Evolutionary conservation across 2,113 vertebrate genomes (phyloP).

Genomic region (Oncorhynchus kisutch): DNA sequence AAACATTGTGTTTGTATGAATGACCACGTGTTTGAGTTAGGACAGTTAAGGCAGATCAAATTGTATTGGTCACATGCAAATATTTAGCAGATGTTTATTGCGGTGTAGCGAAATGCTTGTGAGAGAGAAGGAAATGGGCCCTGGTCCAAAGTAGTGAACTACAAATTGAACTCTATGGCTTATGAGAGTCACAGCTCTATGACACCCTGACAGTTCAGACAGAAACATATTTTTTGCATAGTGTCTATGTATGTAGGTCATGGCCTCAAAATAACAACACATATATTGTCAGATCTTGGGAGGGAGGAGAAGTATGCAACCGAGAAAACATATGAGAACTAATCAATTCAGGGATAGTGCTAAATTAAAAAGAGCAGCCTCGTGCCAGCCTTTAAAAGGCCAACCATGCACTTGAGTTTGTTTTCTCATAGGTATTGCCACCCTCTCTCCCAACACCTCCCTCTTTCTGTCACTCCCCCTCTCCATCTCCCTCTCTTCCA

Average conservation of each 20-base stretch:
- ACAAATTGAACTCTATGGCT: too few relatives aligned
- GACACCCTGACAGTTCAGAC: too few relatives aligned
- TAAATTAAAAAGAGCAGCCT: background rate
- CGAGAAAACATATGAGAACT: background rate
- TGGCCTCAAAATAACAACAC: too few relatives aligned
- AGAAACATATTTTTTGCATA: too few relatives aligned
- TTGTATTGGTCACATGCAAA: too few relatives aligned
- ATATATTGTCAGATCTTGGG: background rate
- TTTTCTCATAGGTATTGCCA: conserved; percentile 30
- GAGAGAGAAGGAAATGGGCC: too few relatives aligned
- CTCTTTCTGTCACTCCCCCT: background rate
- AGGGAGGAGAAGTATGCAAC: background rate
- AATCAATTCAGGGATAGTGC: background rate
- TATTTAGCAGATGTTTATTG: too few relatives aligned
- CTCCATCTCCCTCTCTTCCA: background rate
- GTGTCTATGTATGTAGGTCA: too few relatives aligned
- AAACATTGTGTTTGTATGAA: conserved; percentile 51
- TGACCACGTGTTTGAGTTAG: conserved; percentile 29
- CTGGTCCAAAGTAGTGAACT: too few relatives aligned
- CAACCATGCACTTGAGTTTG: background rate
- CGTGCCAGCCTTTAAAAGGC: conserved; percentile 5
- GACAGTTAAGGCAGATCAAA: too few relatives aligned
- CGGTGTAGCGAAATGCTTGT: too few relatives aligned
- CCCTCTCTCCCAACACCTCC: conserved; percentile 2
- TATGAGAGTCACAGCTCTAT: too few relatives aligned